phyloP scores from a whole-genome alignment of 2,797 vertebrate genomes.

The Pseudochromis fuscus region DNA sequence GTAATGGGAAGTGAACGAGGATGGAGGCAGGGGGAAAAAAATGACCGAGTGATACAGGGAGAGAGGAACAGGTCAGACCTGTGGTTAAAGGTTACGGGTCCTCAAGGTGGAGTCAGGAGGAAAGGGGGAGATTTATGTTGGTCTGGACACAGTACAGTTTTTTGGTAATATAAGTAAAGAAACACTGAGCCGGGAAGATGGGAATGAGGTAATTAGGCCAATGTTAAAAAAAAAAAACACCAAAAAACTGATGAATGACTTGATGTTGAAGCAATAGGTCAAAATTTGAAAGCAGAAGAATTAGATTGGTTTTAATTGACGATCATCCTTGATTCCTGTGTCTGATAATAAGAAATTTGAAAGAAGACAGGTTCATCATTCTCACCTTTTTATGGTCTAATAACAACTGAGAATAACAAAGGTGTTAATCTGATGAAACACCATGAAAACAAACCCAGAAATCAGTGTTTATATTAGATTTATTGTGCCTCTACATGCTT shows the following conservation, averaged over 20 bases:
- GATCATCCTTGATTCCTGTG: no score
- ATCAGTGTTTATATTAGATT: slow-evolving; percentile 3
- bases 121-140: not conserved
- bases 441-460: not conserved
- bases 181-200: not conserved
- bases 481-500: no score
- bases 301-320: slow-evolving; percentile 3
- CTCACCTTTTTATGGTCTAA: slow-evolving; percentile 26
- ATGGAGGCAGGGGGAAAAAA: slow-evolving; percentile 37
- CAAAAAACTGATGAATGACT: no score
- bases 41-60: slow-evolving; percentile 13
- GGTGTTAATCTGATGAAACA: slow-evolving; percentile 12
- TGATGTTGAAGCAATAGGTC: slow-evolving; percentile 5
- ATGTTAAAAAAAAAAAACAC: slow-evolving; percentile 3
- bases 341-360: no score
- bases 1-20: slow-evolving; percentile 53
- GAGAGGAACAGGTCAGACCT: slow-evolving; percentile 43
- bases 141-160: not conserved
- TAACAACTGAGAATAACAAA: slow-evolving; percentile 30
- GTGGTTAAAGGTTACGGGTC: slow-evolving; percentile 57
- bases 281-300: slow-evolving; percentile 20
- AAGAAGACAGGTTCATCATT: slow-evolving; percentile 39
- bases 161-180: slow-evolving; percentile 1
- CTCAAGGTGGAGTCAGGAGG: slow-evolving; percentile 3
- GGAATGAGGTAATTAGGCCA: not conserved